A percentile compares a stretch with the other conserved stretches of the same genome.
These are phyloP conservation scores for Phrynocephalus versicolor DNA, from an alignment of 2,113 vertebrate genomes.

Conservation along the genomic window DNA sequence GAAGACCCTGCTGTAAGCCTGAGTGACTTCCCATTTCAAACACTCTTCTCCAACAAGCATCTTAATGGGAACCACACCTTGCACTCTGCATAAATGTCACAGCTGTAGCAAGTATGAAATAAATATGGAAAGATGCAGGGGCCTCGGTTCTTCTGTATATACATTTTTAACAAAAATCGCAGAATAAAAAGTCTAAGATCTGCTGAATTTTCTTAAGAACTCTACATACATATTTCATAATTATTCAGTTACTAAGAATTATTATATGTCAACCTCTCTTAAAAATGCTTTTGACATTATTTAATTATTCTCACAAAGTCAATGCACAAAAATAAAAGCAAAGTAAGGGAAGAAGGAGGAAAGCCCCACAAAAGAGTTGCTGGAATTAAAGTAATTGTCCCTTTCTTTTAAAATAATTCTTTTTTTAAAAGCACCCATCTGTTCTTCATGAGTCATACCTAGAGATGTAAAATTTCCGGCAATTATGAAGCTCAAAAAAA, in stretches of 20 bases:
- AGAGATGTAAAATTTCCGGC: too few relatives aligned
- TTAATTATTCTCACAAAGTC: conserved; percentile 9
- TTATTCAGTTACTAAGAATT: not conserved
- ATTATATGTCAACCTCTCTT: too few relatives aligned
- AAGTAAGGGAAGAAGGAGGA: conserved; percentile 16
- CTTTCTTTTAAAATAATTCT: not conserved
- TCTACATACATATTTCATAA: not conserved
- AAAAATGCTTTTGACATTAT: not conserved
- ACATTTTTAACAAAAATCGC: not conserved
- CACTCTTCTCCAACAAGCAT: not conserved
- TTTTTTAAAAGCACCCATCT: not conserved
- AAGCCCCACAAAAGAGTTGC: conserved; percentile 38
- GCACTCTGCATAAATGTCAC: not conserved
- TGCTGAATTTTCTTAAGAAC: not conserved
- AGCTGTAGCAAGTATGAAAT: not conserved
- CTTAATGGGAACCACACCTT: not conserved
- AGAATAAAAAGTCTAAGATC: not conserved
- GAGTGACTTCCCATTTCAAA: not conserved
- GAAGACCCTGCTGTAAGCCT: not conserved
- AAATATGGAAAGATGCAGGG: not conserved
- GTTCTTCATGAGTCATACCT: not conserved
- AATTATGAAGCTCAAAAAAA: too few relatives aligned
- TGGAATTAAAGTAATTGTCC: conserved; percentile 30
- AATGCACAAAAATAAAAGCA: conserved; percentile 27
- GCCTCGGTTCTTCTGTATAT: not conserved